Evolutionary conservation across 2,888 invertebrate genomes (phyloP), one percentile per base, ranked within the genome.

Genomic region (Agonum fuliginosum): DNA sequence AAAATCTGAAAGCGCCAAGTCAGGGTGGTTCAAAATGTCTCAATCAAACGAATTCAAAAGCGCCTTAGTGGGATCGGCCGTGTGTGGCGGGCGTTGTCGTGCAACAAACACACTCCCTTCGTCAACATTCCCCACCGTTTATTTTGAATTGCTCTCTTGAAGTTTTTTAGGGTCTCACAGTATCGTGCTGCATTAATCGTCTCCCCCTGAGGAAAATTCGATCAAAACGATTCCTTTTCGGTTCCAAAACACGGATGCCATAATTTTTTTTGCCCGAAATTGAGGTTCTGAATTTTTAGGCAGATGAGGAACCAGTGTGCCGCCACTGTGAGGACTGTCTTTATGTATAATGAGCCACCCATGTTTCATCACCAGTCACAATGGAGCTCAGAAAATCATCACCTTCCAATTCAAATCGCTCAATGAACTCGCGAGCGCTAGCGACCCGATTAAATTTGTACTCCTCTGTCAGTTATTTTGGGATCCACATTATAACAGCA

Each of bases 351-450:
- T 79, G 74, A 51, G 54, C 41, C 48, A 78, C 73, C 78, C 78
- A 79, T 30, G 78, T 79, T 78, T 79, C 77, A 58, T 76, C 79
- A 67, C 69, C 78, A 77, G 74, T 78, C 37, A 79, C 73, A 17
- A 78, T 69, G 41, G 75, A 75, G 75, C 20, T 24, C 43, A 75
- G 74, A 67, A 79, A 75, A 69, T 73, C 62, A 69, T 79, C 78
- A 43, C 74, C 70, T 48, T 30, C 58, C 90, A 90, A 82, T 90
- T 90, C 83, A 90, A 10, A 14, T 3, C 43, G n/a, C 14, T 43
- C 43, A 43, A 43, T 30, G 30, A 30, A 5, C 30, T 30, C 30
- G 4, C 8, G 3, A 8, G 30, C 3, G 30, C 30, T 30, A 8
- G 30, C 30, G 8, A 30, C 30, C n/a, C n/a, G 54, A 12, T 54